phyloP scores from a whole-genome alignment of 2,888 invertebrate genomes.

The Anticlea derivata region DNA sequence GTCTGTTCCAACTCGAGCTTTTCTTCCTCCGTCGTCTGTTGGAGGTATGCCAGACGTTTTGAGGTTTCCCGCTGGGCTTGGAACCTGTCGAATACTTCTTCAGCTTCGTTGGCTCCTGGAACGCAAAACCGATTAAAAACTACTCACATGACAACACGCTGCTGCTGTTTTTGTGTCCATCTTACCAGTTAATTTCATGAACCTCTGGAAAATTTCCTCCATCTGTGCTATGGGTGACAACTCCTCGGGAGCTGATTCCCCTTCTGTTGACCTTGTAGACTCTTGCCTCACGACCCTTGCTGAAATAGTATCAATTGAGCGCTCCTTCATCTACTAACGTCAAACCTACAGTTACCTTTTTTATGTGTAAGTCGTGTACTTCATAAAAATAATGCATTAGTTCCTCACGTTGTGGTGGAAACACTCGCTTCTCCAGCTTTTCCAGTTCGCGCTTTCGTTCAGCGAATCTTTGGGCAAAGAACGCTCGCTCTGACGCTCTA shows the following conservation, averaged over 20 bases:
- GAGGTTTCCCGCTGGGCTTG: constrained; percentile 89
- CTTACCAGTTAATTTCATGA: constrained; percentile 89
- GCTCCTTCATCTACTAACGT: too few species aligned
- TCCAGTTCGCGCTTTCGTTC: constrained; percentile 89
- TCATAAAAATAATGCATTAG: too few species aligned
- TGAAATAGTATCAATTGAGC: constrained; percentile 35
- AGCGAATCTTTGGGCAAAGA: constrained; percentile 87
- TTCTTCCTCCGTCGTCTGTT: constrained; percentile 88
- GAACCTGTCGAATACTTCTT: constrained; percentile 90
- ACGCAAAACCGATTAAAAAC: neutral
- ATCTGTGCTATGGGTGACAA: constrained; percentile 71
- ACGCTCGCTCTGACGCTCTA: constrained; percentile 85
- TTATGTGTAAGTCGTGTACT: too few species aligned
- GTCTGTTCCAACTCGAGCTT: constrained; percentile 87
- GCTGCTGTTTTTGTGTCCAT: neutral
- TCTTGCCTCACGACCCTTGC: constrained; percentile 83
- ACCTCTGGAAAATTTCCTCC: constrained; percentile 87
- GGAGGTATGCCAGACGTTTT: constrained; percentile 87
- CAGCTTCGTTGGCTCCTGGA: constrained; percentile 88
- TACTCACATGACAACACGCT: neutral
- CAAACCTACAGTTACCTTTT: too few species aligned
- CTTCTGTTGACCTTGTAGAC: constrained; percentile 80
- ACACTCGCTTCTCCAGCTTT: constrained; percentile 89
- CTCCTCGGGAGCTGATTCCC: constrained; percentile 70
- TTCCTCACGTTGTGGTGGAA: constrained; percentile 81